Conservation (phyloP, 2,888 invertebrate species). For the Ctena decussata region DNA sequence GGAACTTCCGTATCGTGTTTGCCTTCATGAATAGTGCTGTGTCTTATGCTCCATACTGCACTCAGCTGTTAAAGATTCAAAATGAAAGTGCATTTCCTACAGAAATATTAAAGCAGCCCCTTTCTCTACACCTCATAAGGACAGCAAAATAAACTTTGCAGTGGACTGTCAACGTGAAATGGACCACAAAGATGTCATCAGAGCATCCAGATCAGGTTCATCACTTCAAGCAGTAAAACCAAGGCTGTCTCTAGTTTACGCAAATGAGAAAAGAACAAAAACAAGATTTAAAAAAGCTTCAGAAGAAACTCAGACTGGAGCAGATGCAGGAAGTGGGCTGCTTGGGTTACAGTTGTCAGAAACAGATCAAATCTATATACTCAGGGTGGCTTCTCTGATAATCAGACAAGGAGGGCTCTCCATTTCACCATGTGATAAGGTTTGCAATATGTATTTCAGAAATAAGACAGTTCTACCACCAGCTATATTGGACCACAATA, state of each 20-base stretch:
- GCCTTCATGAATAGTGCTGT: not conserved
- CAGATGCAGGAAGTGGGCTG: no score
- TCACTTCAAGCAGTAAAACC: conserved; percentile 36
- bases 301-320: no score
- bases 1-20: conserved; percentile 21
- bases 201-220: conserved; percentile 49
- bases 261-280: no score
- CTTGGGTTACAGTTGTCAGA: no score
- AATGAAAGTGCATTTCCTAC: conserved; percentile 45
- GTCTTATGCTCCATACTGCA: not conserved
- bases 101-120: conserved; percentile 34
- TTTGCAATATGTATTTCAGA: no score
- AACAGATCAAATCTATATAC: no score
- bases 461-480: no score
- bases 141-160: conserved; percentile 41
- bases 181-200: conserved; percentile 50
- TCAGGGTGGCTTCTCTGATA: no score
- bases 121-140: conserved; percentile 41
- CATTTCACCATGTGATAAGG: no score
- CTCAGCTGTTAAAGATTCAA: no score
- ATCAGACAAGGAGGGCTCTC: not conserved
- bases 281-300: no score
- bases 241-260: conserved; percentile 41
- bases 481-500: no score
- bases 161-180: conserved; percentile 51